Evolutionary conservation across 2,113 vertebrate genomes (phyloP).

Genomic region (Falco punctatus): DNA sequence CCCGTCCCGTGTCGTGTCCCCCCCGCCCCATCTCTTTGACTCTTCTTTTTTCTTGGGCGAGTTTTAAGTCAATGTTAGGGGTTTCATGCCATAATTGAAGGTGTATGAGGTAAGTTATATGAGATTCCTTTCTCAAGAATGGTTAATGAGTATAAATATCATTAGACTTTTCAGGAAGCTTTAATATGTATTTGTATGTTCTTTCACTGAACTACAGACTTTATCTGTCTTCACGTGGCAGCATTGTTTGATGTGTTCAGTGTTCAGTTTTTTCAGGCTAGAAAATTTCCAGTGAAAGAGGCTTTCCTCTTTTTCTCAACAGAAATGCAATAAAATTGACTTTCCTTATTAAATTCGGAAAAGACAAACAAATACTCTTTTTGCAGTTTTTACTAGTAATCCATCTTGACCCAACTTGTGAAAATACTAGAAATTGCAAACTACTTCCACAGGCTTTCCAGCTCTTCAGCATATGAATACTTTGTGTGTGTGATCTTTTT

Average conservation of each 20-base stretch:
- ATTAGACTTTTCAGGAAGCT: neutral
- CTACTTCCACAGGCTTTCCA: neutral
- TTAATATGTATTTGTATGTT: neutral
- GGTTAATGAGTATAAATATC: neutral
- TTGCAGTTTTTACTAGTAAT: neutral
- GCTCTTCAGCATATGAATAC: neutral
- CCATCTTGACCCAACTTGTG: neutral
- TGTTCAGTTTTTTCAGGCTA: neutral
- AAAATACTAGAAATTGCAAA: neutral
- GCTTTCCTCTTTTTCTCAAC: neutral
- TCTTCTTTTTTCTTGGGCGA: neutral
- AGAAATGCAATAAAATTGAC: neutral
- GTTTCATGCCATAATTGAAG: neutral
- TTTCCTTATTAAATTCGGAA: neutral
- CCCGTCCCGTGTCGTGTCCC: too few relatives aligned
- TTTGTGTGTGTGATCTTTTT: neutral
- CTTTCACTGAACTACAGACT: neutral
- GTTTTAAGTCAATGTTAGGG: neutral
- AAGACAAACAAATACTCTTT: neutral
- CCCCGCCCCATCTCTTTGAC: fast-evolving
- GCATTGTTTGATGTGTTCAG: fast-evolving
- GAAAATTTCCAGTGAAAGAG: neutral
- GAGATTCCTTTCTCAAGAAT: neutral
- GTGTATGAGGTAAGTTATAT: neutral
- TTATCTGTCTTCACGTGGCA: neutral